A percentile compares a stretch with the other conserved stretches of the same genome.
Evolutionary conservation across 1,140 invertebrate genomes (phyloP).

Genomic region (Zaprionus africanus): DNA sequence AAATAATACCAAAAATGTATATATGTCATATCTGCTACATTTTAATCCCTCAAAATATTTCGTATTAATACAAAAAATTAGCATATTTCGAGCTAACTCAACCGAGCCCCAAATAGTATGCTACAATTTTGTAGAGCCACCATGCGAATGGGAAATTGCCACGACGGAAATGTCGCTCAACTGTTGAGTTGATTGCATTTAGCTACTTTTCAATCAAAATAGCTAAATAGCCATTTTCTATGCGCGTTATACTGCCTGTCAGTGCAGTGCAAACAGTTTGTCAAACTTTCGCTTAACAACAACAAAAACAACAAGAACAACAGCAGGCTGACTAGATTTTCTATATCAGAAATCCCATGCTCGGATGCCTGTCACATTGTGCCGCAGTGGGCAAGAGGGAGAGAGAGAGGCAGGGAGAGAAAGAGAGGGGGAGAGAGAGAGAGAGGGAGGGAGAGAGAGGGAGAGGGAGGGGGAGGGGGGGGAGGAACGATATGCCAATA

Average conservation of each 20-base stretch:
- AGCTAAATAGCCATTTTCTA: neutral
- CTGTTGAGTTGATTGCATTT: neutral
- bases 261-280: slow-evolving; percentile 3
- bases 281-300: neutral
- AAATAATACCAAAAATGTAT: too few species aligned
- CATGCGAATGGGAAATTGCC: neutral
- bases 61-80: too few species aligned
- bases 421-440: neutral
- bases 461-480: neutral
- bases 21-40: too few species aligned
- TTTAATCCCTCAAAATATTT: too few species aligned
- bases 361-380: slow-evolving; percentile 1
- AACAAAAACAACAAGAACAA: too few species aligned
- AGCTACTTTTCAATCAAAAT: neutral
- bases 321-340: neutral
- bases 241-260: neutral
- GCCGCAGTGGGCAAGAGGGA: neutral
- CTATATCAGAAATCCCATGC: slow-evolving; percentile 6
- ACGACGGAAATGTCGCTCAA: neutral
- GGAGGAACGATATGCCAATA: slow-evolving; percentile 6
- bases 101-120: neutral
- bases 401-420: neutral
- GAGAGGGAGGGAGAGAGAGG: neutral
- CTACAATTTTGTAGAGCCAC: neutral
- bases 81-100: too few species aligned